These are phyloP conservation scores for Canis aureus DNA, from an alignment of 2,113 vertebrate species.

Conservation along the genomic window DNA sequence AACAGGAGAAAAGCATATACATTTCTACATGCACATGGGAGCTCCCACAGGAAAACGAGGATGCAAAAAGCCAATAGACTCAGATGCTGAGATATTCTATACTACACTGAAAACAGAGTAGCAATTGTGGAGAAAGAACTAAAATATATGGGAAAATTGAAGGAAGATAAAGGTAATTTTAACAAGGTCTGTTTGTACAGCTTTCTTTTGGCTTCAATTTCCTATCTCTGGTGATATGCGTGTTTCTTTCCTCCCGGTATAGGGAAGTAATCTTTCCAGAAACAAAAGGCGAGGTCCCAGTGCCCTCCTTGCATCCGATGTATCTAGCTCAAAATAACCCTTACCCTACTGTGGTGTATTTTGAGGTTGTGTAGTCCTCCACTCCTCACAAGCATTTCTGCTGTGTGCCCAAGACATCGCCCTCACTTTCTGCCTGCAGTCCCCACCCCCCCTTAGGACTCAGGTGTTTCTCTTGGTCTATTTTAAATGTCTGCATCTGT, in stretches of 20 bases:
- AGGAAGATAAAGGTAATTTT: neutral
- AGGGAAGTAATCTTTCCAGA: constrained; percentile 17
- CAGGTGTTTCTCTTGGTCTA: neutral
- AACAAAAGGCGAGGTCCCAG: neutral
- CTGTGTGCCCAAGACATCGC: neutral
- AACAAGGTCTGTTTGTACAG: neutral
- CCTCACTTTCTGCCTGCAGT: neutral
- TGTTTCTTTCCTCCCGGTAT: neutral
- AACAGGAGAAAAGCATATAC: neutral
- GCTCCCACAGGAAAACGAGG: neutral
- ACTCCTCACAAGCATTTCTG: neutral
- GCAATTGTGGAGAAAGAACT: neutral
- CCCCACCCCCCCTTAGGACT: neutral
- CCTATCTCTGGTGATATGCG: neutral
- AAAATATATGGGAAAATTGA: neutral
- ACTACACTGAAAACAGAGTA: neutral
- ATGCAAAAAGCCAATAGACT: neutral
- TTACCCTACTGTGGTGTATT: neutral
- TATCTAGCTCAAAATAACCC: neutral
- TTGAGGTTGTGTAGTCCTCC: neutral
- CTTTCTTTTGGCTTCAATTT: neutral
- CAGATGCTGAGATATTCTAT: neutral
- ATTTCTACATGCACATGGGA: neutral
- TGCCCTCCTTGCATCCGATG: neutral
- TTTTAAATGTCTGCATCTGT: neutral